Evolutionary conservation across 2,797 vertebrate species (phyloP).

Genomic region (Apogon talboti): DNA sequence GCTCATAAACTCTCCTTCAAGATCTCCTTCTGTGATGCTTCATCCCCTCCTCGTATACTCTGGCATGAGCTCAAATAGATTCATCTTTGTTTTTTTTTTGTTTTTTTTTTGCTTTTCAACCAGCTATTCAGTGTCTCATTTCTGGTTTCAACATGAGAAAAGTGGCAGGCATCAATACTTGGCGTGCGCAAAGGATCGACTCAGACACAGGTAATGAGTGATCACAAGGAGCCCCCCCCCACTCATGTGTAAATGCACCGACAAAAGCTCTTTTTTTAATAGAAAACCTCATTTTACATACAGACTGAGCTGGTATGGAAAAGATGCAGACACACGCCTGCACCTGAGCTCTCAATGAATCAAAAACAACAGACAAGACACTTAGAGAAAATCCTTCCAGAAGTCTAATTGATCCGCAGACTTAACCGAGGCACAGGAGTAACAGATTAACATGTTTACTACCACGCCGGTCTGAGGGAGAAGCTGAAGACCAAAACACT

Average conservation of each 20-base stretch:
- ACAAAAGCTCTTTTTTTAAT: no score
- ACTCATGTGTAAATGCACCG: not conserved
- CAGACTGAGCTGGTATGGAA: not conserved
- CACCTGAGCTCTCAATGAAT: not conserved
- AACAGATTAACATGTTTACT: constrained; percentile 62
- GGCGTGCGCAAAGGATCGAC: not conserved
- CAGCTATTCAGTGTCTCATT: constrained; percentile 9
- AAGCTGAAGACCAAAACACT: constrained; percentile 10
- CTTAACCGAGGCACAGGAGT: constrained; percentile 16
- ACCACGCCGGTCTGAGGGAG: constrained; percentile 10
- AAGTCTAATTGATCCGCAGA: constrained; percentile 30
- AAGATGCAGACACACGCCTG: not conserved
- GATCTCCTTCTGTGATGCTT: constrained; percentile 54
- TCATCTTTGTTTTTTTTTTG: no score
- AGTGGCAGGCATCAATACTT: constrained; percentile 7
- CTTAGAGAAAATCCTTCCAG: constrained; percentile 30
- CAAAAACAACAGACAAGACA: not conserved
- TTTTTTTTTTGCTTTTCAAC: no score
- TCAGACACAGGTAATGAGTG: constrained; percentile 9
- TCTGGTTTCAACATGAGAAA: not conserved
- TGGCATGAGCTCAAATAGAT: constrained; percentile 35
- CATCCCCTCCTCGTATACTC: constrained; percentile 19
- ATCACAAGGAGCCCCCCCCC: not conserved
- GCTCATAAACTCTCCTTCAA: constrained; percentile 57
- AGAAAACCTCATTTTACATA: not conserved